Evolutionary conservation across 1,140 invertebrate species (phyloP).

Genomic region (Listronotus oregonensis): DNA sequence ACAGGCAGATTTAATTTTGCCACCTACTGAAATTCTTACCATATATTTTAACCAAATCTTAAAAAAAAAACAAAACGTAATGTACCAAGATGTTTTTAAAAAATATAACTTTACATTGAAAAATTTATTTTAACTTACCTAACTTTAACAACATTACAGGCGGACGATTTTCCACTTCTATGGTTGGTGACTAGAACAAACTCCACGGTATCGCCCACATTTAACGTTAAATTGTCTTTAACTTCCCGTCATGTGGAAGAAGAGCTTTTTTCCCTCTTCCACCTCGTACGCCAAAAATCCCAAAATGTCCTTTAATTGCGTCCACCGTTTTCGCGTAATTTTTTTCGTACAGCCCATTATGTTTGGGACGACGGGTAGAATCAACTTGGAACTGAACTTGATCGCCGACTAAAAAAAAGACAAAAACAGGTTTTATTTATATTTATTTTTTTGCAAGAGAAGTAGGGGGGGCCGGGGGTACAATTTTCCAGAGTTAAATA

Average conservation of each 20-base stretch:
- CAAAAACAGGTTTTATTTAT: too few species aligned
- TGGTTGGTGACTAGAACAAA: constrained; percentile 96
- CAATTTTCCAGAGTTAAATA: too few species aligned
- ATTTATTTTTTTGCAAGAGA: too few species aligned
- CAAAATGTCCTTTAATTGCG: constrained; percentile 92
- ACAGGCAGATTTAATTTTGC: too few species aligned
- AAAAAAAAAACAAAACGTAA: too few species aligned
- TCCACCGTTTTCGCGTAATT: constrained; percentile 87
- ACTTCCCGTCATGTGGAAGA: constrained; percentile 98
- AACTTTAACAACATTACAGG: constrained; percentile 91
- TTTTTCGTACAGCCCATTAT: constrained; percentile 85
- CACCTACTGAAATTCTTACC: too few species aligned
- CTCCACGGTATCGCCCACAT: constrained; percentile 92
- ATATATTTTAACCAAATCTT: too few species aligned
- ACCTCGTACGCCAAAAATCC: constrained; percentile 90
- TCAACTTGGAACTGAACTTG: constrained; percentile 64
- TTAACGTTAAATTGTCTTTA: constrained; percentile 77
- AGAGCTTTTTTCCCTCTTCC: constrained; percentile 92
- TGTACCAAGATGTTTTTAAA: not conserved
- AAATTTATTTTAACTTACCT: constrained; percentile 64
- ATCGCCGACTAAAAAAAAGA: constrained; percentile 43
- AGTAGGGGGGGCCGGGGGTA: too few species aligned
- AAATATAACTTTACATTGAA: not conserved
- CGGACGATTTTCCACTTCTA: constrained; percentile 91
- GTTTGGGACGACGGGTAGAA: constrained; percentile 82